Evolutionary conservation across 64 coral and sea anemone genomes (phyloP).

Genomic region (Orbicella faveolata): DNA sequence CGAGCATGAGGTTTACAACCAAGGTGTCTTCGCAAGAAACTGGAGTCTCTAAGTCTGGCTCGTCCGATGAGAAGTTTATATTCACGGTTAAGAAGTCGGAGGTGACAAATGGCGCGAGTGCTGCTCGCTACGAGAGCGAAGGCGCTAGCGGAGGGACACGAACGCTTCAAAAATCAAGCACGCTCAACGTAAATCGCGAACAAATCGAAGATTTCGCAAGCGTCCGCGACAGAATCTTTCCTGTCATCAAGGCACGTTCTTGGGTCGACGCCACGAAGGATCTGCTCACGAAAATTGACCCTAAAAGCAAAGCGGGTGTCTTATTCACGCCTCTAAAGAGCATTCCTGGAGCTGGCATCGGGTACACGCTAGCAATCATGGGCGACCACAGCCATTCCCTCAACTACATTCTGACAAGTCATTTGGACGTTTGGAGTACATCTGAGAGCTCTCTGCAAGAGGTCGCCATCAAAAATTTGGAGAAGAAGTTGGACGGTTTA

Average conservation of each 20-base stretch:
- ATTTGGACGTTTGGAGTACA: constrained; percentile 78
- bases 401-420: constrained; percentile 67
- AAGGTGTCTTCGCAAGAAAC: constrained; percentile 17
- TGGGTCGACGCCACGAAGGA: constrained; percentile 78
- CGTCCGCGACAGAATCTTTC: constrained; percentile 62
- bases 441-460: constrained; percentile 59
- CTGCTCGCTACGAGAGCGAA: neutral
- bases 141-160: constrained; percentile 20
- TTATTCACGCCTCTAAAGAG: constrained; percentile 68
- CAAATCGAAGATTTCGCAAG: constrained; percentile 65
- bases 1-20: constrained; percentile 5
- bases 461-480: constrained; percentile 70
- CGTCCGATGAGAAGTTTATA: constrained; percentile 13
- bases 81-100: constrained; percentile 18
- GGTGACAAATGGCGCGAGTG: neutral
- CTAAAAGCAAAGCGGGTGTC: constrained; percentile 48
- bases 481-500: constrained; percentile 48
- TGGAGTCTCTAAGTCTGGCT: neutral
- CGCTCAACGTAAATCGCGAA: constrained; percentile 69
- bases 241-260: constrained; percentile 69
- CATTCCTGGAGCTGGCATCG: constrained; percentile 49
- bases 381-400: constrained; percentile 41
- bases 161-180: constrained; percentile 53
- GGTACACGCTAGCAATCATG: constrained; percentile 77
- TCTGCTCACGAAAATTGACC: constrained; percentile 62